Base-by-base conservation (phyloP, 2,113 vertebrate genomes). In the Paraplagusia blochii region DNA sequence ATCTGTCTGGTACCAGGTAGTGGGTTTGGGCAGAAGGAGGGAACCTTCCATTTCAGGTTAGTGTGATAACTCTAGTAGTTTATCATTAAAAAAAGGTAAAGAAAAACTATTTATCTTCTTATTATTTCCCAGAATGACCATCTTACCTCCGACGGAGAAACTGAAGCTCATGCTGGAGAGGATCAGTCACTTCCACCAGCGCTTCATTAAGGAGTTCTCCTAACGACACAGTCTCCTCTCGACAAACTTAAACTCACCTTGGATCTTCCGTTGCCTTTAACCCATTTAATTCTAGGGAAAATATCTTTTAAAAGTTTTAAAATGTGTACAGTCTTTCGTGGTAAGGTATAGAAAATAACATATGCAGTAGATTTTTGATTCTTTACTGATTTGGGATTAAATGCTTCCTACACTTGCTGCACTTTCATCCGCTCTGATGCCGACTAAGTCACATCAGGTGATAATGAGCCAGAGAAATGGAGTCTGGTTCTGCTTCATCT, bases 1-100 rank as follows among this genome's bases (percentile, higher is more conserved):
- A 97, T 98, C 85, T 98, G 95, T 13, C 87, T 98, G 18, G 93
- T 98, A 0, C 95, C 95, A 0, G 95, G 95, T 0, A 96, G 95
- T 1, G 95, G 95, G 12, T 98, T 98, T 1, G 95, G 95, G 0
- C 95, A 98, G 72, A 86, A 49, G 8, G 92, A 95, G 0, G 95
- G 94, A 52, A 97, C 94, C 50, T 92, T 90, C 66, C 95, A 98
- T 74, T 97, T 98, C 84, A 90, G 95, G 95, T 97, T 17, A 15
- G 69, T 35, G 13, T 10, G 0, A 9, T 5, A 13, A 44, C 16
- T 11, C 14, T 4, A 2, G 11, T 11, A 58, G 5, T 22, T 5
- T 10, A 43, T 40, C n/a, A 45, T 19, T 11, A 2, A 22, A 22
- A 6, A 38, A 4, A 10, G n/a, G n/a, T n/a, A 9, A 38, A 51